Evolutionary conservation across 2,797 vertebrate genomes (phyloP), one percentile per base, ranked within the genome.

Genomic region (Sebastes hubbsi): DNA sequence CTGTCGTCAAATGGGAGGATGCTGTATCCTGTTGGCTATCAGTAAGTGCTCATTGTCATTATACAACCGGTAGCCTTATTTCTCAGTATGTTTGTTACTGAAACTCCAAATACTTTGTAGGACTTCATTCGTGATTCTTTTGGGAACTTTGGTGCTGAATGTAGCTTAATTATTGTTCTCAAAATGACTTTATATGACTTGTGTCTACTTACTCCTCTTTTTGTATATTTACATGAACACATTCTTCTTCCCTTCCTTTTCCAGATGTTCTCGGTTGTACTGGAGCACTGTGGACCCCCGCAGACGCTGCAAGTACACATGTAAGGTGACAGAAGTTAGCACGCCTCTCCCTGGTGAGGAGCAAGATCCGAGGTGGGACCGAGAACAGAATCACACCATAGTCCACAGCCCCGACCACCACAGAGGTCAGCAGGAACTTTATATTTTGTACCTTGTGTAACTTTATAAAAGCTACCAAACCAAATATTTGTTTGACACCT

Each of bases 261-360:
- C 3, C 49, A 98, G 97, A 90, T 98, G 97, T 78, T 97, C 97
- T 46, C 96, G 97, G 9, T 94, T 97, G 87, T 98, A 97, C 81
- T 98, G 97, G 97, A 98, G 97, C 95, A 98, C 97, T 0, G 93
- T 97, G 80, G 97, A 98, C 81, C 97, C 97, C n/a, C 95, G 96
- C 52, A 95, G 94, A 67, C 96, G 94, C 82, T 98, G 97, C 86
- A 96, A 91, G 89, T 98, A 98, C 94, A 98, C 96, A 76, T 98
- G 97, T 85, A 96, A 95, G 76, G 96, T 98, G 81, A 95, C 96
- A 5, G 97, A 98, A 81, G 95, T 96, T 71, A 96, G 95, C 71
- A 96, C 96, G 0, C 96, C 96, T 77, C 95, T 96, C 9, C 95
- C 91, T 0, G 95, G 95, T 61, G 95, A 96, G 77, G 94, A 95